Evolutionary conservation across 2,888 invertebrate genomes (phyloP).

Genomic region (Agonopterix heracliana): DNA sequence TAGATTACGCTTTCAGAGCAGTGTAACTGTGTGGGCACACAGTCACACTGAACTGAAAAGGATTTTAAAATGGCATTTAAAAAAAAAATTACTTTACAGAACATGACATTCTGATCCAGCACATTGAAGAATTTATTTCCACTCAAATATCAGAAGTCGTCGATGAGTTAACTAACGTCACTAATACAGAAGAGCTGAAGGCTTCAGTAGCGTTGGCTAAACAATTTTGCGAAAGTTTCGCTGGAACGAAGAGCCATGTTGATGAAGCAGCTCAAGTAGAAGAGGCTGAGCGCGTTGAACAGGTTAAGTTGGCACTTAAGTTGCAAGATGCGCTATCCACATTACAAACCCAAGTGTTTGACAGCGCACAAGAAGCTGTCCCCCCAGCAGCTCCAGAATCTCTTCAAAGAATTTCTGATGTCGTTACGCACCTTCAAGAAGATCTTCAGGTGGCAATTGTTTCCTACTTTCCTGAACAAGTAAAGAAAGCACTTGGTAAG

Average conservation of each 20-base stretch:
- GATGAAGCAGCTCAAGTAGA: slow-evolving; percentile 12
- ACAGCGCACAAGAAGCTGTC: slow-evolving; percentile 23
- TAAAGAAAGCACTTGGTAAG: slow-evolving; percentile 14
- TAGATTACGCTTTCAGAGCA: neutral
- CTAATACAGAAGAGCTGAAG: slow-evolving; percentile 24
- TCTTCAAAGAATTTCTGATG: slow-evolving; percentile 29
- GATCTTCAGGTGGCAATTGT: slow-evolving; percentile 27
- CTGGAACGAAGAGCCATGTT: slow-evolving; percentile 7
- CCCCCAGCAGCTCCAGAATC: slow-evolving; percentile 18
- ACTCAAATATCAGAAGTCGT: slow-evolving; percentile 21
- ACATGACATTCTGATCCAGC: slow-evolving; percentile 19
- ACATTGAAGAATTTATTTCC: slow-evolving; percentile 29
- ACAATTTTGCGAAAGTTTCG: slow-evolving; percentile 19
- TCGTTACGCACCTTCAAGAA: slow-evolving; percentile 36
- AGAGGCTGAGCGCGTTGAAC: slow-evolving; percentile 12
- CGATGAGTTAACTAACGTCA: slow-evolving; percentile 17
- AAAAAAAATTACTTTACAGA: slow-evolving; percentile 6
- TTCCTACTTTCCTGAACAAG: slow-evolving; percentile 13
- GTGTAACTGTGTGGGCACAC: neutral
- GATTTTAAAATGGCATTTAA: too few species aligned
- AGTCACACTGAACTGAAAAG: too few species aligned
- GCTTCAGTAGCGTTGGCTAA: slow-evolving; percentile 20
- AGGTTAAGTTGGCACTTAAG: slow-evolving; percentile 23
- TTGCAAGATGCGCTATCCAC: slow-evolving; percentile 26
- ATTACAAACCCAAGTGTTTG: slow-evolving; percentile 28